Evolutionary conservation across 2,113 vertebrate genomes (phyloP).

Genomic region (Emydocephalus ijimae): DNA sequence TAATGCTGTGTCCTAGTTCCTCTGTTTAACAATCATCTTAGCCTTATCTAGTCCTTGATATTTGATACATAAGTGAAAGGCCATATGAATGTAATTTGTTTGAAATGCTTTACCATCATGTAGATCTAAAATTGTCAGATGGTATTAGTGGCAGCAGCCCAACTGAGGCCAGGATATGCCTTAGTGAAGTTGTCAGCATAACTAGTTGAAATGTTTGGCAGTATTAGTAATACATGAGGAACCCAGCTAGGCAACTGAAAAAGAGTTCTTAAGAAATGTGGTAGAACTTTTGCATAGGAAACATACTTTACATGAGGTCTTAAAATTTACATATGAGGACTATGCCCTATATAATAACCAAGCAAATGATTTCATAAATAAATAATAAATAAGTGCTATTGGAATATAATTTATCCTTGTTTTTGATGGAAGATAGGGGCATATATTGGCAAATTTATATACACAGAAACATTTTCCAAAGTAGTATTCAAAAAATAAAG

Average conservation of each 20-base stretch:
- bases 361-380: not conserved
- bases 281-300: not conserved
- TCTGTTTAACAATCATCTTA: not conserved
- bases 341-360: not conserved
- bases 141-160: not conserved
- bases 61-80: not conserved
- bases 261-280: not conserved
- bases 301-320: not conserved
- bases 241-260: not conserved
- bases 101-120: not conserved
- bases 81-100: not conserved
- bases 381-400: not conserved
- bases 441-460: not conserved
- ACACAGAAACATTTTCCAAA: not conserved
- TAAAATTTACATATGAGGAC: not conserved
- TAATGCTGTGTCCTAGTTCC: not conserved
- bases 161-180: not conserved
- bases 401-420: not conserved
- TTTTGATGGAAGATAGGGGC: not conserved
- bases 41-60: not conserved
- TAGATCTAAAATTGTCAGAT: not conserved
- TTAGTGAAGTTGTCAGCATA: not conserved
- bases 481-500: not conserved
- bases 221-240: not conserved
- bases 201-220: not conserved